These are phyloP conservation scores for Chlorodrepanis virens DNA, from an alignment of 2,113 vertebrate genomes.

Conservation along the genomic window DNA sequence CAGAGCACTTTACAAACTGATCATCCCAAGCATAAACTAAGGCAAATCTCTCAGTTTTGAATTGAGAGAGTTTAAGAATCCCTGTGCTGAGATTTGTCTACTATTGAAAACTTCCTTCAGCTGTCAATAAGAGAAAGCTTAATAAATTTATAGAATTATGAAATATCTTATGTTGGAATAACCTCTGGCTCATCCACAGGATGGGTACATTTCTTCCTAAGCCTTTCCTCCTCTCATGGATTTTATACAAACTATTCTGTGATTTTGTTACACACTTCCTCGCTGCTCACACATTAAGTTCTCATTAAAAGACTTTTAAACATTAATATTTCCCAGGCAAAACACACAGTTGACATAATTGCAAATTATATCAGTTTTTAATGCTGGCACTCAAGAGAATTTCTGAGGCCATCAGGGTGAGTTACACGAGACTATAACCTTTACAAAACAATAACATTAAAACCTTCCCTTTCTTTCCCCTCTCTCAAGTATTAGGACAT, in stretches of 20 bases:
- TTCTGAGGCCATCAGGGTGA: background rate
- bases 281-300: background rate
- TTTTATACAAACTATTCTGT: background rate
- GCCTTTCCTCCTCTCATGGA: background rate
- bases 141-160: background rate
- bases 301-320: background rate
- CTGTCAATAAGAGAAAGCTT: background rate
- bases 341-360: background rate
- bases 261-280: background rate
- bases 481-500: background rate
- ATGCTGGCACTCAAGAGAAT: background rate
- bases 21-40: background rate
- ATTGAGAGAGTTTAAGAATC: background rate
- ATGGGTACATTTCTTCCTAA: fast-evolving
- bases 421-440: background rate
- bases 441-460: background rate
- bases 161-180: background rate
- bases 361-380: background rate
- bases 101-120: background rate
- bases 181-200: background rate
- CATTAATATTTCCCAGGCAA: background rate
- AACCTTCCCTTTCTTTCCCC: background rate
- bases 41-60: background rate
- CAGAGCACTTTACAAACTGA: background rate
- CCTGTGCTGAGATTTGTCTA: background rate